phyloP scores from a whole-genome alignment of 1,140 invertebrate species.

The Papilio polytes region DNA sequence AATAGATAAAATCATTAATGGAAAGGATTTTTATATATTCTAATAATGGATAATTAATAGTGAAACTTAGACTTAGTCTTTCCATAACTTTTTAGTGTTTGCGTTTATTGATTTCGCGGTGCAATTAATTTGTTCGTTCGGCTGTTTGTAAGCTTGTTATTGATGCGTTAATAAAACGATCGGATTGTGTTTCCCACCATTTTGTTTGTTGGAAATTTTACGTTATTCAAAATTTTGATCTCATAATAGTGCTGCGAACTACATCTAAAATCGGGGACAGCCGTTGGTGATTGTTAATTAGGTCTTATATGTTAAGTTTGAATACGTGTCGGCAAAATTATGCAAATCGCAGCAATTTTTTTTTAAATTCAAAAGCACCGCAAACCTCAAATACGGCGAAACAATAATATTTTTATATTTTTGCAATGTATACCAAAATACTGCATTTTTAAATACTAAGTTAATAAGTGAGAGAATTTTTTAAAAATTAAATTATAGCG shows the following conservation, averaged over 20 bases:
- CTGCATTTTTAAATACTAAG: slow-evolving; percentile 81
- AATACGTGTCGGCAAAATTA: slow-evolving; percentile 76
- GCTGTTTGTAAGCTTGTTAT: slow-evolving; percentile 69
- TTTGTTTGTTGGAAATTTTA: slow-evolving; percentile 61
- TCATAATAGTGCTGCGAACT: slow-evolving; percentile 78
- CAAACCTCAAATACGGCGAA: slow-evolving; percentile 64
- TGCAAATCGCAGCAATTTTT: slow-evolving; percentile 54
- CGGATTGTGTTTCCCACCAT: slow-evolving; percentile 64
- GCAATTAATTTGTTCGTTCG: slow-evolving; percentile 74
- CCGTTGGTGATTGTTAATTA: slow-evolving; percentile 78
- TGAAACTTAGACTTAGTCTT: slow-evolving; percentile 80
- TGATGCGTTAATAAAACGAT: slow-evolving; percentile 59
- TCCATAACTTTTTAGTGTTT: slow-evolving; percentile 75
- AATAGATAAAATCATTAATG: slow-evolving; percentile 82
- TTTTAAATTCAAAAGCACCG: slow-evolving; percentile 52
- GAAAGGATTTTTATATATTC: slow-evolving; percentile 83
- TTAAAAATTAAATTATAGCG: slow-evolving; percentile 51
- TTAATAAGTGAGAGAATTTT: slow-evolving; percentile 76
- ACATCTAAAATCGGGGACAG: slow-evolving; percentile 69
- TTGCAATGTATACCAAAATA: slow-evolving; percentile 83
- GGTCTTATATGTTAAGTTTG: slow-evolving; percentile 76
- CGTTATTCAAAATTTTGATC: slow-evolving; percentile 78
- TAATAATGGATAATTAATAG: slow-evolving; percentile 82
- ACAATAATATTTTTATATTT: slow-evolving; percentile 63
- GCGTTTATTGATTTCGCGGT: slow-evolving; percentile 82